Evolutionary conservation across 1,140 invertebrate species (phyloP).

Genomic region (Scaptomyza pallida): DNA sequence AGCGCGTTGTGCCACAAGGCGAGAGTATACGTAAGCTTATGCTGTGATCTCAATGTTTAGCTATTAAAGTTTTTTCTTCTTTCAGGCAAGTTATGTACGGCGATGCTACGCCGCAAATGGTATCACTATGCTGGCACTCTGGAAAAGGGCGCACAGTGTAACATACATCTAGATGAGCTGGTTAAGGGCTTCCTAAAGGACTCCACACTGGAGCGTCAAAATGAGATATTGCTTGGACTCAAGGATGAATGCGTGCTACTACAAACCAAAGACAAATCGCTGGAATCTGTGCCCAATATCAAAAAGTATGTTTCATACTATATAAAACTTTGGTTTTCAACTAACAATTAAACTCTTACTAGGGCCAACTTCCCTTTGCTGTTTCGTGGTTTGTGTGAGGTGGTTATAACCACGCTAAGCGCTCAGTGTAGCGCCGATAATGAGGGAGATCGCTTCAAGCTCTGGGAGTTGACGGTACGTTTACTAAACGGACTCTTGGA

Average conservation of each 20-base stretch:
- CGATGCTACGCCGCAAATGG: constrained; percentile 83
- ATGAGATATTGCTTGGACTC: constrained; percentile 68
- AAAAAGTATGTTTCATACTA: constrained; percentile 84
- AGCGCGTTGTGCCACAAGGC: constrained; percentile 31
- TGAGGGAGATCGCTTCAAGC: constrained; percentile 84
- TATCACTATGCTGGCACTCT: constrained; percentile 74
- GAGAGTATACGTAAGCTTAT: constrained; percentile 56
- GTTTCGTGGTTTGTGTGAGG: constrained; percentile 85
- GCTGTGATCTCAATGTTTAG: neutral
- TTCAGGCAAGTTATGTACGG: constrained; percentile 76
- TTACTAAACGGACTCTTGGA: constrained; percentile 86
- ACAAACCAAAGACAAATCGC: constrained; percentile 71
- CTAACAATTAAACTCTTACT: no score
- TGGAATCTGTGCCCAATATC: constrained; percentile 86
- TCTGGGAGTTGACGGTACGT: constrained; percentile 87
- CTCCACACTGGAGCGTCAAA: constrained; percentile 61
- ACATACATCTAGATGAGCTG: constrained; percentile 82
- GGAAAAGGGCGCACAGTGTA: constrained; percentile 81
- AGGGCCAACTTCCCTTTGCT: constrained; percentile 87
- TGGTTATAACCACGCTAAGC: constrained; percentile 84
- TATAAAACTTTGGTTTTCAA: no score
- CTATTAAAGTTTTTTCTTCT: neutral
- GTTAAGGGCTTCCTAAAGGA: constrained; percentile 84
- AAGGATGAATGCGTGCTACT: constrained; percentile 73
- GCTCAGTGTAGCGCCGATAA: constrained; percentile 84